Percentiles rank a stretch among this genome's conserved stretches.
Evolutionary conservation across 2,888 invertebrate species (phyloP).

Genomic region (Conchocele bisecta): DNA sequence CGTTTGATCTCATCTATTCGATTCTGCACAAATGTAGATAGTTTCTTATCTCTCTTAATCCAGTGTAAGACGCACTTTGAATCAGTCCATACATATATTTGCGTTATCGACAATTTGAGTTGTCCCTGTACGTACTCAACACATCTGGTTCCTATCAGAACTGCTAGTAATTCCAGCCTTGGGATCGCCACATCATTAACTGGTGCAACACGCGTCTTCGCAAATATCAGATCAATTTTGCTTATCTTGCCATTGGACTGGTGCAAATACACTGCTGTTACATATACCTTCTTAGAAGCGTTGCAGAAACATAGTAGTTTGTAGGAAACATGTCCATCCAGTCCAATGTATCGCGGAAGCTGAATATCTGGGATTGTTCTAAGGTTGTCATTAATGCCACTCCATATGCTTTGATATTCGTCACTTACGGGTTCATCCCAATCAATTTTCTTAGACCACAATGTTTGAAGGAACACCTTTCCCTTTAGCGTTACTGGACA

Average conservation of each 20-base stretch:
- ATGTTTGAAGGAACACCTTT: constrained; percentile 3
- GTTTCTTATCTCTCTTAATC: background rate
- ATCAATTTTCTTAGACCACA: constrained; percentile 1
- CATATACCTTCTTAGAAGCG: constrained; percentile 15
- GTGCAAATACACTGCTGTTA: constrained; percentile 14
- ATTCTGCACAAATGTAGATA: constrained; percentile 4
- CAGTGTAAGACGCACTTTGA: background rate
- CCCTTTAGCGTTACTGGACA: constrained; percentile 8
- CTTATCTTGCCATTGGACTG: background rate
- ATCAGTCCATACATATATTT: constrained; percentile 5
- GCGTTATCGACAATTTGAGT: background rate
- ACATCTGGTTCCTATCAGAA: constrained; percentile 13
- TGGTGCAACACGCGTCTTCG: constrained; percentile 34
- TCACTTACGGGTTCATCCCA: background rate
- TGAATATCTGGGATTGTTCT: background rate
- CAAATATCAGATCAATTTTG: constrained; percentile 21
- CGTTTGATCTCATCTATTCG: background rate
- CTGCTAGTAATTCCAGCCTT: constrained; percentile 36
- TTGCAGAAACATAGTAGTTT: constrained; percentile 17
- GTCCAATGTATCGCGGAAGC: background rate
- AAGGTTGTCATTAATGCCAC: background rate
- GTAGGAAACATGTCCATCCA: background rate
- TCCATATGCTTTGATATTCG: background rate
- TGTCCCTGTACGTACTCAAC: background rate
- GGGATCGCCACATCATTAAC: constrained; percentile 32